phyloP scores from a whole-genome alignment of 2,888 invertebrate genomes.

The Amphiduros pacificus region DNA sequence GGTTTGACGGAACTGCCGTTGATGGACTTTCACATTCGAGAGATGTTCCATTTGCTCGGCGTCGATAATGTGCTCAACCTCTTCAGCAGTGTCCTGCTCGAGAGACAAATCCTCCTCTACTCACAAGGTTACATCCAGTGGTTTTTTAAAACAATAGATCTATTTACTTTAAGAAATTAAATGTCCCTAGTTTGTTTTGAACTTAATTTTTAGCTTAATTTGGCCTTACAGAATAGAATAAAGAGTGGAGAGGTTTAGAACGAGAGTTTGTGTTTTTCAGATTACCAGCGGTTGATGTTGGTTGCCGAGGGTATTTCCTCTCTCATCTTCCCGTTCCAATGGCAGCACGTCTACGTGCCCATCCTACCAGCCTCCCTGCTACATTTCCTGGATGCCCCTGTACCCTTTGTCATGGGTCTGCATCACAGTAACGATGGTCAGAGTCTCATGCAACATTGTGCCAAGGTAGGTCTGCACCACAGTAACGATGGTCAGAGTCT shows the following conservation, averaged over 20 bases:
- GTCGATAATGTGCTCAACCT: constrained; percentile 90
- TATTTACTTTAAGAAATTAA: too few relatives aligned
- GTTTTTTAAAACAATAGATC: too few relatives aligned
- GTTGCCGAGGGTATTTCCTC: constrained; percentile 92
- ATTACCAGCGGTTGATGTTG: constrained; percentile 92
- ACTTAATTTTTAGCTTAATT: background rate
- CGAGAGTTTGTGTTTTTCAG: constrained; percentile 65
- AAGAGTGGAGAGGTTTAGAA: too few relatives aligned
- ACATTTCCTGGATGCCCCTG: constrained; percentile 97
- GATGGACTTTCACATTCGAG: constrained; percentile 87
- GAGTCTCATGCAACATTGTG: constrained; percentile 37
- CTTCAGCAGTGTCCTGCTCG: constrained; percentile 91
- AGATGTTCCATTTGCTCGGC: constrained; percentile 85
- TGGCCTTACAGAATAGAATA: background rate
- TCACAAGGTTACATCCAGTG: too few relatives aligned
- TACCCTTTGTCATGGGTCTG: constrained; percentile 97
- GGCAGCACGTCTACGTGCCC: constrained; percentile 99
- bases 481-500: too few relatives aligned
- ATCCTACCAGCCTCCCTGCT: constrained; percentile 79
- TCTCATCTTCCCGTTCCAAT: constrained; percentile 89
- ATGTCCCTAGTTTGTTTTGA: too few relatives aligned
- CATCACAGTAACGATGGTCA: constrained; percentile 55
- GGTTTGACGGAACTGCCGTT: constrained; percentile 80
- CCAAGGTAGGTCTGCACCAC: constrained; percentile 41
- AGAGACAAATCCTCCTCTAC: constrained; percentile 93